Evolutionary conservation across 35 echinoderm and acorn worm genomes (phyloP), one percentile per base, ranked within the genome.

Genomic region (Acanthaster planci): DNA sequence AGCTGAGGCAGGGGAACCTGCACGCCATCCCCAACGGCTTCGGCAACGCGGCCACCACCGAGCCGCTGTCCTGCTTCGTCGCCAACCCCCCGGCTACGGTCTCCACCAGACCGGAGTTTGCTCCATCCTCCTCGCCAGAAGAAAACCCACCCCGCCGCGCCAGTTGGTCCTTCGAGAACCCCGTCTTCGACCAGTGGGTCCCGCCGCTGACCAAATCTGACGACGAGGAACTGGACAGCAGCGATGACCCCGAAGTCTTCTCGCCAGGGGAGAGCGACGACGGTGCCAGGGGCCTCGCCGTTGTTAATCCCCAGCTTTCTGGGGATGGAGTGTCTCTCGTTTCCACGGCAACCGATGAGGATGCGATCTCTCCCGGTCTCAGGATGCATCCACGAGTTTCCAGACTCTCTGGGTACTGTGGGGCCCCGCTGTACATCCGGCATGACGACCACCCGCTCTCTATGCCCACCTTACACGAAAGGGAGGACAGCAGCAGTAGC

Each of bases 161-260:
- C 8, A 72, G 64, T 29, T 72, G 64, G 64, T 72, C 64, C 15
- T 72, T 72, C 64, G 64, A 72, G 34, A 72, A 72, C 64, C 64
- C 64, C 23, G 29, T 72, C 64, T 72, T 72, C 64, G 64, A 72
- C 64, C 64, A 72, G 64, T 72, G 64, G 64, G 64, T 72, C 64
- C 64, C 64, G 30, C 64, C 64, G 21, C 64, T 72, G 26, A 0
- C 64, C 26, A 34, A 34, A n/a, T 14, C 23, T 26, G 64, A 72
- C 29, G 64, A 72, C 64, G 26, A 31, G 26, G 34, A 31, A 2
- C 21, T 27, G 2, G 26, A 72, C 14, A 26, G 30, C 30, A 26
- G 30, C 64, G 30, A 14, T 14, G 0, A 31, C 26, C 2, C 14
- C 1, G 64, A 72, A 14, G 34, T 31, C 64, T 31, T 72, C 64